Evolutionary conservation across 2,888 invertebrate genomes (phyloP), one percentile per base, ranked within the genome.

Genomic region (Caenorhabditis angaria): DNA sequence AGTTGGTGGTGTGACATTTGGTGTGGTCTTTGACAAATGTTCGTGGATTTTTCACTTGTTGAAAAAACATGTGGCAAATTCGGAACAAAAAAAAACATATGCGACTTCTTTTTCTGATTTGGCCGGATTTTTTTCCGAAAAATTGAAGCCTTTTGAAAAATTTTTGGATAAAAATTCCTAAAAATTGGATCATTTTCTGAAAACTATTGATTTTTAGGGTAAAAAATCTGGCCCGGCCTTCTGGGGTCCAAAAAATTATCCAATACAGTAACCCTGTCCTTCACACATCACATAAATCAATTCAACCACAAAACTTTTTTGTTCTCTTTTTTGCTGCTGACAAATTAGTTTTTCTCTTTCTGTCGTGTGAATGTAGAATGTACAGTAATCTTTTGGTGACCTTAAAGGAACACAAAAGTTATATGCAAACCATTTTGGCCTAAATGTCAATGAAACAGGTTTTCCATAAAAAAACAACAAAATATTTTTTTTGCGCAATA

Each of bases 401-500:
- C 41, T 41, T 41, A 41, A 41, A 41, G 41, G 41, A 18, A 14
- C 41, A 5, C 18, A 14, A 41, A 41, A 41, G 41, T 41, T 41
- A 14, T 41, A 41, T 41, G 10, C 14, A 18, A 41, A 41, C 41
- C 18, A 41, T 18, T 41, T n/a, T n/a, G n/a, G n/a, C n/a, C n/a
- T n/a, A n/a, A n/a, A n/a, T n/a, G n/a, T n/a, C n/a, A n/a, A n/a
- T n/a, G n/a, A n/a, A 41, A 41, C 25, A 12, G n/a, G 18, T 28
- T 27, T 28, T 28, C 55, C 55, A 55, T 27, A 24, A 24, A 25
- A 55, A 27, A n/a, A n/a, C n/a, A n/a, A n/a, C n/a, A n/a, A n/a
- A n/a, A n/a, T n/a, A n/a, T n/a, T n/a, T n/a, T n/a, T n/a, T 27
- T 55, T 27, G 25, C 50, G 32, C 27, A 56, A 27, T 32, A 28